phyloP scores from a whole-genome alignment of 23 tunicate genomes.

The Oikopleura albicans region DNA sequence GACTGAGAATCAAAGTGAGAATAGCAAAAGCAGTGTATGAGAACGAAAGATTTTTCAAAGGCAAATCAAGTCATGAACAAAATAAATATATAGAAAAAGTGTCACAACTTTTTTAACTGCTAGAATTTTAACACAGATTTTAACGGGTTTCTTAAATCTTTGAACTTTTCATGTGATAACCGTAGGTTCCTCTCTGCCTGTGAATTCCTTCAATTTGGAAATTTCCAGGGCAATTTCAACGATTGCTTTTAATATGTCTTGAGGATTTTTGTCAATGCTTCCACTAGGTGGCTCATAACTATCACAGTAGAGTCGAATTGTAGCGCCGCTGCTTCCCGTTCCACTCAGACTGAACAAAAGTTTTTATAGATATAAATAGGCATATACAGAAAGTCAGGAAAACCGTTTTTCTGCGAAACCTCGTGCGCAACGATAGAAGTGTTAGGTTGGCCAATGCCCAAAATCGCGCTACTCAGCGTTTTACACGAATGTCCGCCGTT shows the following conservation, averaged over 20 bases:
- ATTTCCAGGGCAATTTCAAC: slow-evolving; percentile 54
- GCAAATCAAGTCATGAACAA: too few species aligned
- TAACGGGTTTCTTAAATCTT: too few species aligned
- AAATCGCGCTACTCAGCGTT: too few species aligned
- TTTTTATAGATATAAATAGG: background rate
- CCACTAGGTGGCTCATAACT: slow-evolving; percentile 29
- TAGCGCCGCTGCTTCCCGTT: slow-evolving; percentile 89
- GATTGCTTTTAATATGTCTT: slow-evolving; percentile 44
- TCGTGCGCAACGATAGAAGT: too few species aligned
- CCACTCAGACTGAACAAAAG: slow-evolving; percentile 46
- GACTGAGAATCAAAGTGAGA: too few species aligned
- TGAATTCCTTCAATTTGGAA: slow-evolving; percentile 50
- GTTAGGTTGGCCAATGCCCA: too few species aligned
- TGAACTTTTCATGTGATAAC: slow-evolving; percentile 58
- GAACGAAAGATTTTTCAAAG: too few species aligned
- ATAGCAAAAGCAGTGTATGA: too few species aligned
- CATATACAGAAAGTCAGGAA: background rate
- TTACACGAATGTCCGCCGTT: too few species aligned
- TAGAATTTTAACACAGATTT: too few species aligned
- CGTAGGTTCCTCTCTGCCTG: slow-evolving; percentile 65
- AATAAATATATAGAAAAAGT: too few species aligned
- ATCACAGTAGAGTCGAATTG: slow-evolving; percentile 84
- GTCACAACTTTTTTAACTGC: too few species aligned
- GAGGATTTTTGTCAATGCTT: background rate
- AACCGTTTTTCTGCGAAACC: background rate